Evolutionary conservation across 2,113 vertebrate species (phyloP).

Genomic region (Struthio camelus): DNA sequence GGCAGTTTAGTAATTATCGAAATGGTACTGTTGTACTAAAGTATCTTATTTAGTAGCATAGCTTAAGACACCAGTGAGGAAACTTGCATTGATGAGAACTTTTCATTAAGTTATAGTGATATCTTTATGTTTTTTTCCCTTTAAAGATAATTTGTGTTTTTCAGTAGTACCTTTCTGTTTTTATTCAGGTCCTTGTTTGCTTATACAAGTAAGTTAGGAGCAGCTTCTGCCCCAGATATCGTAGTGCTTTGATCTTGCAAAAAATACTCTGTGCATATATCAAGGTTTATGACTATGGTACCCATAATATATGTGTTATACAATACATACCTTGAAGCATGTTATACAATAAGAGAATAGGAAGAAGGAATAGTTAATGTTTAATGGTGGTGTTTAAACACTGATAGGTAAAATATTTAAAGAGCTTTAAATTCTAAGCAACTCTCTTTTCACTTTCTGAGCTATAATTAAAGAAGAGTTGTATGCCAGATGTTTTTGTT

Average conservation of each 20-base stretch:
- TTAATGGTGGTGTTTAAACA: not conserved
- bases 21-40: fast-evolving
- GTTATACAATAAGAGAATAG: fast-evolving
- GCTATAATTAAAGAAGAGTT: fast-evolving
- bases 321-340: fast-evolving
- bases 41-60: fast-evolving
- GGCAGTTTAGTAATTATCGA: fast-evolving
- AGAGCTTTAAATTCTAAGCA: not conserved
- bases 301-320: fast-evolving
- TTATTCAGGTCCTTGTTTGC: no score
- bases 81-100: fast-evolving
- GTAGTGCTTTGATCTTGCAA: fast-evolving
- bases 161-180: fast-evolving
- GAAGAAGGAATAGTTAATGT: fast-evolving
- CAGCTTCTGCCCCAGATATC: fast-evolving
- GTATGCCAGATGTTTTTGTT: fast-evolving
- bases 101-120: fast-evolving
- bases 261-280: fast-evolving
- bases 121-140: no score
- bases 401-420: not conserved
- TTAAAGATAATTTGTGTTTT: fast-evolving
- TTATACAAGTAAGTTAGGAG: fast-evolving
- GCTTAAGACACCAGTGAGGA: fast-evolving
- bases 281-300: fast-evolving
- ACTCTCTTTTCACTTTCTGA: fast-evolving